phyloP scores from a whole-genome alignment of 2,797 vertebrate species.

The Anguilla anguilla region DNA sequence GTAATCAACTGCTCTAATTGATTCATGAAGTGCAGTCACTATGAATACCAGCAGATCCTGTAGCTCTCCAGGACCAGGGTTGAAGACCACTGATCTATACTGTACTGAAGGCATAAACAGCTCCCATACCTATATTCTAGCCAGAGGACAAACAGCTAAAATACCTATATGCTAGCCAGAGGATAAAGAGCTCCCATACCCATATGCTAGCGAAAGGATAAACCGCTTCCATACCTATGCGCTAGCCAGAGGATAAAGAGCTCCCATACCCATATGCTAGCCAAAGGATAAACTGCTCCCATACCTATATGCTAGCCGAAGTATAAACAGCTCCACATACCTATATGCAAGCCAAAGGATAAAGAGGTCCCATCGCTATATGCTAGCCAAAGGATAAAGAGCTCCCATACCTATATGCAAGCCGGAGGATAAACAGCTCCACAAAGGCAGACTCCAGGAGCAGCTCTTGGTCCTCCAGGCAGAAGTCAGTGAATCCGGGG shows the following conservation, averaged over 20 bases:
- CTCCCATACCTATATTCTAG: background rate
- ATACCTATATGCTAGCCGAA: background rate
- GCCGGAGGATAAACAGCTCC: slow-evolving; percentile 92
- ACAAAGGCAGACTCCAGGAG: slow-evolving; percentile 93
- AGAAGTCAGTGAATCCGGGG: slow-evolving; percentile 87
- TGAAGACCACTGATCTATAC: too few relatives aligned
- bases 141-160: background rate
- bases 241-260: background rate
- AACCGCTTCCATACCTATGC: too few relatives aligned
- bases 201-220: too few relatives aligned
- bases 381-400: too few relatives aligned
- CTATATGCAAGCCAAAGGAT: too few relatives aligned
- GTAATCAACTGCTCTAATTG: too few relatives aligned
- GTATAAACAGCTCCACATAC: slow-evolving; percentile 43
- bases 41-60: too few relatives aligned
- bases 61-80: too few relatives aligned
- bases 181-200: too few relatives aligned
- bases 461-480: slow-evolving; percentile 88
- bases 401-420: slow-evolving; percentile 62
- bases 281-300: slow-evolving; percentile 47
- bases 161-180: too few relatives aligned
- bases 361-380: too few relatives aligned
- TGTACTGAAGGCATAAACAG: background rate
- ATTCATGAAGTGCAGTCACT: too few relatives aligned
- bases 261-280: slow-evolving; percentile 80